Percentiles rank a stretch among this genome's conserved stretches.
These are phyloP conservation scores for Himalopsyche kuldschensis DNA, from an alignment of 2,888 invertebrate genomes.

Conservation along the genomic window DNA sequence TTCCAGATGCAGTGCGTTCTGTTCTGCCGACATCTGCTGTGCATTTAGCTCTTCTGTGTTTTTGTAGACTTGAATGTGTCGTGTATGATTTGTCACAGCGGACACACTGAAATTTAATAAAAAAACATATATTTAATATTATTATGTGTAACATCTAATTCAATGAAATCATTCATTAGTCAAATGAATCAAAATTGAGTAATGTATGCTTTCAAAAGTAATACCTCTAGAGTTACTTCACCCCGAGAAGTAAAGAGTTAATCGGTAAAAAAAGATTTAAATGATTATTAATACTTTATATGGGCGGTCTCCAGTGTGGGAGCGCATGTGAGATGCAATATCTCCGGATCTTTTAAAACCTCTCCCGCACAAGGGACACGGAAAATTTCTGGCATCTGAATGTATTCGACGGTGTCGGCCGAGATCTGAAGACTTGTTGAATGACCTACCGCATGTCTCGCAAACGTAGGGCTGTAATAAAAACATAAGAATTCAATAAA, in stretches of 20 bases:
- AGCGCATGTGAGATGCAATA: conserved; percentile 39
- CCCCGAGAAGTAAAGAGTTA: background rate
- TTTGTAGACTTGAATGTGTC: conserved; percentile 48
- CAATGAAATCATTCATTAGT: no score
- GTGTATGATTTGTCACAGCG: conserved; percentile 49
- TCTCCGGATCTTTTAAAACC: conserved; percentile 41
- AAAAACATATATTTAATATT: no score
- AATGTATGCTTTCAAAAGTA: background rate
- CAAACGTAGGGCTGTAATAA: conserved; percentile 43
- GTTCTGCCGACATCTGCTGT: background rate
- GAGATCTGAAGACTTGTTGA: conserved; percentile 41
- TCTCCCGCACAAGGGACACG: conserved; percentile 37
- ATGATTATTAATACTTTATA: conserved; percentile 26
- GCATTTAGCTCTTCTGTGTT: conserved; percentile 42
- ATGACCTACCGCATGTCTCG: conserved; percentile 47
- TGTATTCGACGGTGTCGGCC: conserved; percentile 38
- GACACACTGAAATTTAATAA: conserved; percentile 42
- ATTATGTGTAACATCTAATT: no score
- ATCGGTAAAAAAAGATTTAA: background rate
- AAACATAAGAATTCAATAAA: background rate
- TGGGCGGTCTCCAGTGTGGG: conserved; percentile 39
- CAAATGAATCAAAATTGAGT: no score
- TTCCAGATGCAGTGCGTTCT: background rate
- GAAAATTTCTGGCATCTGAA: conserved; percentile 37
- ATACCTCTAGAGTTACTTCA: background rate